A percentile compares a stretch with the other conserved stretches of the same genome.
phyloP scores from a whole-genome alignment of 2,797 vertebrate species.

The Rhinichthys osculus region DNA sequence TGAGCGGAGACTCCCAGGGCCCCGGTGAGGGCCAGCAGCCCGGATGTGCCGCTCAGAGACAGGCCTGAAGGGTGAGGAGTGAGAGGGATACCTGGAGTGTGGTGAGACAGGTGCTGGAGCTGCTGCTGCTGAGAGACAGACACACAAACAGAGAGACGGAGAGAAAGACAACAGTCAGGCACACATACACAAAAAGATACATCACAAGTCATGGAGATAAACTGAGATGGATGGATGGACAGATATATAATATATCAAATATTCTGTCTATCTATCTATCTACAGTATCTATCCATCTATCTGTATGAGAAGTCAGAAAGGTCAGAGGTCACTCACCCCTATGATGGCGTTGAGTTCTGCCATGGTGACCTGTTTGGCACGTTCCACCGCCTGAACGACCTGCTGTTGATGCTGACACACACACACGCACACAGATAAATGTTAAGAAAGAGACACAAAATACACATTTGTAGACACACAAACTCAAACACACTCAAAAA shows the following conservation, averaged over 20 bases:
- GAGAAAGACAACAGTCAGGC: background rate
- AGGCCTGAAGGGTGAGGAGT: slow-evolving; percentile 85
- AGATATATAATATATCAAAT: background rate
- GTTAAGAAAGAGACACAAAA: background rate
- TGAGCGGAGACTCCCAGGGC: slow-evolving; percentile 81
- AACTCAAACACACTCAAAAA: background rate
- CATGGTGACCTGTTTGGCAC: slow-evolving; percentile 86
- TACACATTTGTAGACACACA: background rate
- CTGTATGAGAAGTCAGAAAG: slow-evolving; percentile 14
- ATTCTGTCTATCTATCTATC: no score
- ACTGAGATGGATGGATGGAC: background rate
- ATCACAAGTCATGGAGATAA: background rate
- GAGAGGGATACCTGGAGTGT: slow-evolving; percentile 85
- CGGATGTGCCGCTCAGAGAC: slow-evolving; percentile 75
- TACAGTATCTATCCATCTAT: background rate
- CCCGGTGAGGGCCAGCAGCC: slow-evolving; percentile 87
- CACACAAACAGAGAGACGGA: background rate
- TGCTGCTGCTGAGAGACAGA: slow-evolving; percentile 88
- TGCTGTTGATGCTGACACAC: slow-evolving; percentile 84
- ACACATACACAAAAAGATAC: background rate
- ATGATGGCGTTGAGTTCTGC: slow-evolving; percentile 86
- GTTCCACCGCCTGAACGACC: slow-evolving; percentile 84
- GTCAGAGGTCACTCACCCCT: slow-evolving; percentile 83
- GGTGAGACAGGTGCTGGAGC: slow-evolving; percentile 95
- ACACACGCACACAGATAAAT: background rate